These are phyloP conservation scores for Macrosiphum euphorbiae DNA, from an alignment of 2,888 invertebrate species.

Conservation along the genomic window DNA sequence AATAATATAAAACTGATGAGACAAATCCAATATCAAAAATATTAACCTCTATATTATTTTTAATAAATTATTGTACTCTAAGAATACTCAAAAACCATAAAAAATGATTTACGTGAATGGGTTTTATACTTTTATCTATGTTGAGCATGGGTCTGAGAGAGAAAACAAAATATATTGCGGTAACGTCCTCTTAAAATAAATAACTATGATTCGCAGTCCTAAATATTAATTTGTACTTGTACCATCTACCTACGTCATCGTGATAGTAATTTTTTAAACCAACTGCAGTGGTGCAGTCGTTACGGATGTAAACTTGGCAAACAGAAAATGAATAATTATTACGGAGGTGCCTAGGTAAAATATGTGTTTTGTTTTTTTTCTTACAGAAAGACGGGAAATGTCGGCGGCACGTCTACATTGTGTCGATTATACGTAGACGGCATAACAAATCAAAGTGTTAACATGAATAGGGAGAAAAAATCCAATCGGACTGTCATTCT, in stretches of 20 bases:
- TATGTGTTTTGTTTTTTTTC: neutral
- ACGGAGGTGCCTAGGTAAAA: neutral
- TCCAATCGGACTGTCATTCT: neutral
- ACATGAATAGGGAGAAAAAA: neutral
- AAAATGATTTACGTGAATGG: too few species aligned
- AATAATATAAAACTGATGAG: too few species aligned
- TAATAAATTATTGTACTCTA: too few species aligned
- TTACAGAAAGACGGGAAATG: slow-evolving; percentile 26
- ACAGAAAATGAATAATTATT: neutral
- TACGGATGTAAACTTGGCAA: neutral
- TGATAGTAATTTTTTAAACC: neutral
- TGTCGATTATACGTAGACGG: slow-evolving; percentile 32
- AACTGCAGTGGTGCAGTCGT: neutral
- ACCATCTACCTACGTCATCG: neutral
- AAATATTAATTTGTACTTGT: neutral
- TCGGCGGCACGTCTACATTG: slow-evolving; percentile 39
- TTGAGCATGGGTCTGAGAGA: too few species aligned
- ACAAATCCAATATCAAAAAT: too few species aligned
- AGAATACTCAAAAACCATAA: too few species aligned
- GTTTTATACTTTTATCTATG: too few species aligned
- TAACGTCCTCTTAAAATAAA: neutral
- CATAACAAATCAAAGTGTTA: slow-evolving; percentile 24
- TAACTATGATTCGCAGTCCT: neutral
- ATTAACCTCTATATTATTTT: too few species aligned
- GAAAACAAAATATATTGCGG: too few species aligned